Conservation (phyloP, 2,797 vertebrate genomes). For the Iguana delicatissima region DNA sequence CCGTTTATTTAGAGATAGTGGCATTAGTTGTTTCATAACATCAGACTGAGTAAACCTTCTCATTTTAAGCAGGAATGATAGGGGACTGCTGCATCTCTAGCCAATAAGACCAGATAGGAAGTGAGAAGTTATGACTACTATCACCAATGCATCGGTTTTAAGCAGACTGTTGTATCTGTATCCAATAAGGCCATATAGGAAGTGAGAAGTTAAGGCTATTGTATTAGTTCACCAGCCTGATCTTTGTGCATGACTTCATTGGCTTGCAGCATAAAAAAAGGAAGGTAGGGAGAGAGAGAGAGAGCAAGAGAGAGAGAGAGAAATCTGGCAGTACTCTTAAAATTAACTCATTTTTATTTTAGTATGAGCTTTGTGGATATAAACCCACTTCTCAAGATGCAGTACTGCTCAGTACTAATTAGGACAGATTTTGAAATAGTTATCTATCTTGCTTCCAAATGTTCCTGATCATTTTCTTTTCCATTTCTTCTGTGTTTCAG, state of each 20-base stretch:
- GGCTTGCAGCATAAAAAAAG: not conserved
- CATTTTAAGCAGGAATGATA: not conserved
- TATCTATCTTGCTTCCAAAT: conserved; percentile 3
- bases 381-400: no score
- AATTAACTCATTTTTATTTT: no score
- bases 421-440: not conserved
- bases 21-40: not conserved
- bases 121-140: not conserved
- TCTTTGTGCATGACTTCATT: not conserved
- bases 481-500: not conserved
- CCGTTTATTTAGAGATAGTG: not conserved
- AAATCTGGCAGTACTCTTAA: no score
- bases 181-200: not conserved
- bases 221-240: not conserved
- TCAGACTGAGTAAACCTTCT: not conserved
- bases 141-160: no score
- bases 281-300: no score
- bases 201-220: not conserved
- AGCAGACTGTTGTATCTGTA: not conserved
- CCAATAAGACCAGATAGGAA: not conserved
- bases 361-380: no score
- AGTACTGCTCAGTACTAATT: not conserved
- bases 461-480: not conserved
- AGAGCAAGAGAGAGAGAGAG: no score
- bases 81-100: not conserved